Evolutionary conservation across 2,113 vertebrate genomes (phyloP), one percentile per base, ranked within the genome.

Genomic region (Desmodus rotundus): DNA sequence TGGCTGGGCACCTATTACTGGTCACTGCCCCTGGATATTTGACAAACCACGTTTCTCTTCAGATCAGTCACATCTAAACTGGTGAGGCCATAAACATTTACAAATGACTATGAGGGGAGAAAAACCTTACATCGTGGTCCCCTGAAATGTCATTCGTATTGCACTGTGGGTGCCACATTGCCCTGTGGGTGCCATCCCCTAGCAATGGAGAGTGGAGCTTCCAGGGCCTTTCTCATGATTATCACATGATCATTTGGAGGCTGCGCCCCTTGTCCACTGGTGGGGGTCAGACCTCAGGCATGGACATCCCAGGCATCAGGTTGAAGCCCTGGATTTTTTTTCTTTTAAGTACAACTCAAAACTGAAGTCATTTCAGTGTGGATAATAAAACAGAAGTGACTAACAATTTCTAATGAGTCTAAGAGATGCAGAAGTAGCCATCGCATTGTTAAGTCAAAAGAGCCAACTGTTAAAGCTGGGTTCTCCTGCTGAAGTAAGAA

Each of bases 101-200:
- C 36, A 41, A 85, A 61, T 83, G 68, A 50, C 73, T 8, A 4
- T 33, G 28, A 81, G 41, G 67, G 78, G 50, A 56, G 19, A 24
- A 31, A 78, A 74, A 58, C 36, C 20, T 87, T 74, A 19, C 36
- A 20, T 17, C 4, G 0, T 4, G 17, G 41, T 63, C 65, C 73
- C 63, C 41, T 65, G 50, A 36, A 47, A 72, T 14, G 12, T 45
- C 38, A 38, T 89, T 67, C 19, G 33, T 14, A 2, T 4, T 47
- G 33, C 0, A 4, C 63, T 47, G 28, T 2, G 33, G 38, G 28
- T 13, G 7, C 45, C 33, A 3, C 0, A 0, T 12, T 41, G 8
- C 12, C 8, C 33, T 80, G 24, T 26, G 26, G 74, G 52, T 26
- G 17, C 19, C 52, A 38, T 33, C 41, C n/a, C n/a, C 41, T 2